Evolutionary conservation across 2,113 vertebrate species (phyloP), one percentile per base, ranked within the genome.

Genomic region (Sardina pilchardus): DNA sequence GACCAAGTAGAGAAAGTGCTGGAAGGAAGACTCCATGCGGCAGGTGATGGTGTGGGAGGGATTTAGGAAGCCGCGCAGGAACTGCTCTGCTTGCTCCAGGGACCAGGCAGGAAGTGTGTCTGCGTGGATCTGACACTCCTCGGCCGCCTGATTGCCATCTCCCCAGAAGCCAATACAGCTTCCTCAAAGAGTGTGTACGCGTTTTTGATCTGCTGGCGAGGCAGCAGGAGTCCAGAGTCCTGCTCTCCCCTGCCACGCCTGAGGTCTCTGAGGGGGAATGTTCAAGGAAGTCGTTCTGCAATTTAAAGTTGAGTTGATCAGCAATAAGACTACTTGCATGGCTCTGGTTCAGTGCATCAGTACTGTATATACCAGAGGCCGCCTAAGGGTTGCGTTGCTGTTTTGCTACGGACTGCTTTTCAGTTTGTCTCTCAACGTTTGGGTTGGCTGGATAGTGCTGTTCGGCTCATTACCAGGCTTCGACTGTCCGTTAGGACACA

Each of bases 61-160:
- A 80, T 82, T 50, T 44, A 43, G 53, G 1, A 5, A 10, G 16
- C 14, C 34, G 6, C 6, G 56, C 83, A 59, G 59, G 90, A 88
- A 53, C 82, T 71, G 21, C 82, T 71, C 82, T 71, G 21, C 82
- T 71, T 19, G 21, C 26, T 86, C 86, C 84, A 83, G 84, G 86
- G 86, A 86, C 43, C n/a, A 75, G 84, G 45, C 63, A 86, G 86
- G 81, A 81, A 82, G 78, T 36, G 78, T 78, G 75, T 42, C 34
- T 82, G 45, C 24, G 81, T 87, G 81, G 21, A 16, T 59, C 10
- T 78, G n/a, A 81, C 43, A 81, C 36, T 78, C 59, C 30, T 45
- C 44, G 9, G 17, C 7, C 21, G 30, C n/a, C 63, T 8, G 63
- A 67, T 26, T 30, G 63, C n/a, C 63, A 67, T 67, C 63, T 67